Evolutionary conservation across 2,797 vertebrate genomes (phyloP), one percentile per base, ranked within the genome.

Genomic region (Tauraco hartlaubi): DNA sequence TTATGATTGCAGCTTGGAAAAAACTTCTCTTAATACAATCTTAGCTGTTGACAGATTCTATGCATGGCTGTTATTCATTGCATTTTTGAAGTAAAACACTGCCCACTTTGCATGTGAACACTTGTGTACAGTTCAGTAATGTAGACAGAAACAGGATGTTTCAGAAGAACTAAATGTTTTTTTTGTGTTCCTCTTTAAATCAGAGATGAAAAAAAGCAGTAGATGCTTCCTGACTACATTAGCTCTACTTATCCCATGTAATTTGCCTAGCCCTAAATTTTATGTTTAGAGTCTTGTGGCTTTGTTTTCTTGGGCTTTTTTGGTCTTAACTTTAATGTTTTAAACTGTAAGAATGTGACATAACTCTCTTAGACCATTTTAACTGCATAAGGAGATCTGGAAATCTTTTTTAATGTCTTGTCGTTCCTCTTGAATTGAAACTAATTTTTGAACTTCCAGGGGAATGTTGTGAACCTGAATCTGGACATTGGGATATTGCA

Each of bases 1-100:
- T 58, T 78, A 25, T 39, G 66, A 26, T 9, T 93, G 37, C n/a
- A 69, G 7, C 18, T 5, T 44, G 28, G 58, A 31, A 79, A 79
- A 61, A 85, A 9, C 16, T 31, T 85, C 19, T 51, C 17, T 44
- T 43, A 33, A 4, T 90, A 68, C 62, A n/a, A 82, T 18, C 8
- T 52, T 15, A 69, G 9, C 31, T 0, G 0, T 63, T 93, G 26
- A n/a, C 16, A 33, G 17, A 23, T 75, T 62, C 15, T 62, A 0
- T 22, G 68, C 58, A 21, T 23, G 62, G 11, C 29, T 88, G 19
- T 55, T 49, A 20, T 1, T 74, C 5, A 17, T 5, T 46, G 11
- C 18, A 8, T 44, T 92, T 88, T 77, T 73, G 4, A 28, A 71
- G 28, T 41, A 66, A 94, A 69, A 37, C 31, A 41, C 0, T 62